Conservation (phyloP, 2,888 invertebrate species). For the Drosophila picticornis region DNA sequence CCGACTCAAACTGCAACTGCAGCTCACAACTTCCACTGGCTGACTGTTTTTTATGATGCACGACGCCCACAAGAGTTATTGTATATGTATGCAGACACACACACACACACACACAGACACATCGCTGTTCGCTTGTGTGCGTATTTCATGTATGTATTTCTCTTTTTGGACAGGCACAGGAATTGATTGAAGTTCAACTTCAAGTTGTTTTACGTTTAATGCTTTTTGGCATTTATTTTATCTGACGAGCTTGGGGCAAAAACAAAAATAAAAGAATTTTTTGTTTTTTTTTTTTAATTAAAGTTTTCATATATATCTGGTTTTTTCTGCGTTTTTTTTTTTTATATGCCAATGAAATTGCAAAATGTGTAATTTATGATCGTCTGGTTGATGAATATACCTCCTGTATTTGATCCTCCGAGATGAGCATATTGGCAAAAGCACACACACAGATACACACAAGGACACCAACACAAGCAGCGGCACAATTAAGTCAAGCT, state of each 20-base stretch:
- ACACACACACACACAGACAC: not conserved
- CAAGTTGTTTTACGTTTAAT: slow-evolving; percentile 40
- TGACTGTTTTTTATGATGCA: slow-evolving; percentile 77
- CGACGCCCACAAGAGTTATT: slow-evolving; percentile 76
- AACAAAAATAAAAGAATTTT: slow-evolving; percentile 6
- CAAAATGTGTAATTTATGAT: slow-evolving; percentile 38
- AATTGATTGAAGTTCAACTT: slow-evolving; percentile 74
- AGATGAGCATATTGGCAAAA: slow-evolving; percentile 77
- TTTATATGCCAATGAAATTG: slow-evolving; percentile 17
- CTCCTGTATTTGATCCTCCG: slow-evolving; percentile 85
- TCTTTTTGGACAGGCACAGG: slow-evolving; percentile 31
- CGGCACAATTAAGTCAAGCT: not conserved
- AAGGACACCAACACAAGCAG: not conserved
- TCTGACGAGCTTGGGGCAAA: slow-evolving; percentile 18
- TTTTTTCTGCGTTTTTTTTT: not conserved
- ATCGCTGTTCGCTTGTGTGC: not conserved
- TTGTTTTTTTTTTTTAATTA: slow-evolving; percentile 31
- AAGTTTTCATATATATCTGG: slow-evolving; percentile 3
- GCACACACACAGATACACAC: not conserved
- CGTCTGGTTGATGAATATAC: slow-evolving; percentile 53
- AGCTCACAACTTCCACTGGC: slow-evolving; percentile 43
- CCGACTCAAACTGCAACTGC: slow-evolving; percentile 39
- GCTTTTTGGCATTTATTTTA: slow-evolving; percentile 36
- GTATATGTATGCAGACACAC: slow-evolving; percentile 27
- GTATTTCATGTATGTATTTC: slow-evolving; percentile 11